phyloP scores from a whole-genome alignment of 2,797 vertebrate species.

The Scolopax rusticola region DNA sequence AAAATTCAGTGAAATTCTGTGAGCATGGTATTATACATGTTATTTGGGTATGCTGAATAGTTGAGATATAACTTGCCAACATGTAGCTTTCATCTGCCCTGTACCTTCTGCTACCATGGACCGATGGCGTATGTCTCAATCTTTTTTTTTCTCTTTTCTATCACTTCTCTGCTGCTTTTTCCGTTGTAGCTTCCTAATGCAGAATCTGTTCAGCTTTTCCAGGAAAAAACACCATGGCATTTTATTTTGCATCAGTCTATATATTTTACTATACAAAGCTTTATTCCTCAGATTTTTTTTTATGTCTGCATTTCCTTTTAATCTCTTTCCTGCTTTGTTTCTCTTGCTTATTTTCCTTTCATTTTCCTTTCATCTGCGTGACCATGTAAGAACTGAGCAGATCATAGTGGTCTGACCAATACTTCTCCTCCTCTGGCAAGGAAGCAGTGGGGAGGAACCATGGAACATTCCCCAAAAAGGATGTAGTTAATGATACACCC shows the following conservation, averaged over 20 bases:
- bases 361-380: constrained; percentile 47
- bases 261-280: constrained; percentile 9
- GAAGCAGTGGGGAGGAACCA: constrained; percentile 57
- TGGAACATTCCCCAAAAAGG: constrained; percentile 51
- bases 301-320: constrained; percentile 34
- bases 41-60: not conserved
- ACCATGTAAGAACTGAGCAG: constrained; percentile 61
- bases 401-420: constrained; percentile 60
- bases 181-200: not conserved
- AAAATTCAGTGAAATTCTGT: not conserved
- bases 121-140: not conserved
- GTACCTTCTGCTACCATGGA: constrained; percentile 18
- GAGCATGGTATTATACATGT: not conserved
- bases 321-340: constrained; percentile 63
- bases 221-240: not conserved
- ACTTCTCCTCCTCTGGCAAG: constrained; percentile 65
- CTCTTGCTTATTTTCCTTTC: constrained; percentile 47
- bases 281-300: constrained; percentile 36
- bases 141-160: not conserved
- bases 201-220: constrained; percentile 14
- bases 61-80: not conserved
- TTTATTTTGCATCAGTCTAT: constrained; percentile 45
- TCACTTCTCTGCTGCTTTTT: constrained; percentile 9
- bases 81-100: not conserved
- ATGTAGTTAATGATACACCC: constrained; percentile 66